These are phyloP conservation scores for Orgyia antiqua DNA, from an alignment of 2,888 invertebrate genomes.

Conservation along the genomic window DNA sequence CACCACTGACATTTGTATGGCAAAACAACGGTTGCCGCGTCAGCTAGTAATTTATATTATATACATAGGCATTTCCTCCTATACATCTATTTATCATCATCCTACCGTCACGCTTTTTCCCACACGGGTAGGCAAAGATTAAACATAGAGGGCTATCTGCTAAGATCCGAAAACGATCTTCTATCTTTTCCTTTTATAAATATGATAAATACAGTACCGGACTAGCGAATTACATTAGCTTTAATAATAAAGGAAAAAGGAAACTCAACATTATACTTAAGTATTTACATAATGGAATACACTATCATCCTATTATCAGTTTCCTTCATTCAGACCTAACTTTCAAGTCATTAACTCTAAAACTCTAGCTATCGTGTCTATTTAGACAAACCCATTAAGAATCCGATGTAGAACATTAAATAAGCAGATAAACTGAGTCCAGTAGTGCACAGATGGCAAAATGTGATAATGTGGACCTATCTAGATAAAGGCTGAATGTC, in stretches of 20 bases:
- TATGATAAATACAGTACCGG: not conserved
- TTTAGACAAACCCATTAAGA: constrained; percentile 28
- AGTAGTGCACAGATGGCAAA: constrained; percentile 42
- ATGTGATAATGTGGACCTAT: constrained; percentile 50
- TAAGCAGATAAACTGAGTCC: constrained; percentile 37
- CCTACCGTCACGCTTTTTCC: too few relatives aligned
- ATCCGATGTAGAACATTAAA: constrained; percentile 27
- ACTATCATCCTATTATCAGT: constrained; percentile 3
- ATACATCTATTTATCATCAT: too few relatives aligned
- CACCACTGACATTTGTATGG: too few relatives aligned
- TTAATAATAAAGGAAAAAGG: not conserved
- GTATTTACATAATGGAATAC: not conserved
- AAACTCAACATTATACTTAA: not conserved
- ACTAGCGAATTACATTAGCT: not conserved
- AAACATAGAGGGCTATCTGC: too few relatives aligned
- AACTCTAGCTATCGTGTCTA: constrained; percentile 14
- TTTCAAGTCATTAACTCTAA: constrained; percentile 15
- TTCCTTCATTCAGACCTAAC: constrained; percentile 14
- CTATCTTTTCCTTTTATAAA: not conserved
- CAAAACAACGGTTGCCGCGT: too few relatives aligned
- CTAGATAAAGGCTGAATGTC: constrained; percentile 50
- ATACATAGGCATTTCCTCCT: too few relatives aligned
- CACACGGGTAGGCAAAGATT: too few relatives aligned
- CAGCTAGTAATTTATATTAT: too few relatives aligned
- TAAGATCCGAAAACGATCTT: too few relatives aligned